Evolutionary conservation across 2,113 vertebrate genomes (phyloP).

Genomic region (Gallinago media): DNA sequence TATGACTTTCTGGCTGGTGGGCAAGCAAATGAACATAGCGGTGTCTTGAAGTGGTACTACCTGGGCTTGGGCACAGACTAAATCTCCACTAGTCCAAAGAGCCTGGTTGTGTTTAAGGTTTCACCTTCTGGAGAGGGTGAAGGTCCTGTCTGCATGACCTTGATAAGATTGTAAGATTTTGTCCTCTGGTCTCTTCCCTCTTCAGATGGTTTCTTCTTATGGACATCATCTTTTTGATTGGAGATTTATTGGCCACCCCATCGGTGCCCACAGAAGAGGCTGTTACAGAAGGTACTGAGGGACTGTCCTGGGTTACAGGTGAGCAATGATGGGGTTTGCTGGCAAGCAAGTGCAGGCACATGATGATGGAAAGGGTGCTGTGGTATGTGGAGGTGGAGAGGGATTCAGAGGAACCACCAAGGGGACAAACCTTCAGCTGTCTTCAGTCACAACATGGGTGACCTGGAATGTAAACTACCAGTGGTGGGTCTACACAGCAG

Average conservation of each 20-base stretch:
- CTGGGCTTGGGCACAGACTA: not conserved
- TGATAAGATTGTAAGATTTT: not conserved
- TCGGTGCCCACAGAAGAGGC: not conserved
- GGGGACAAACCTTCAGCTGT: not conserved
- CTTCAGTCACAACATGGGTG: rapidly evolving
- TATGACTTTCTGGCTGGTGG: not conserved
- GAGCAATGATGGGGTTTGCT: not conserved
- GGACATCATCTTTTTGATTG: not conserved
- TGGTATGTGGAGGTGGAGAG: not conserved
- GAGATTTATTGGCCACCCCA: not conserved
- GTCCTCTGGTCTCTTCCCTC: not conserved
- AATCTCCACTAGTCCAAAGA: not conserved
- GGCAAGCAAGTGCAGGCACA: not conserved
- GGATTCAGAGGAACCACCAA: not conserved
- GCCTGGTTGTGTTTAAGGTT: not conserved
- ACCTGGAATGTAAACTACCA: not conserved
- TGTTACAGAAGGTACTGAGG: not conserved
- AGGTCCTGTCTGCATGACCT: not conserved
- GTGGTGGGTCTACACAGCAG: rapidly evolving
- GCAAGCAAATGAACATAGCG: not conserved
- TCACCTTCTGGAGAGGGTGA: not conserved
- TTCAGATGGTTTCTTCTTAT: not conserved
- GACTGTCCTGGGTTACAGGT: not conserved
- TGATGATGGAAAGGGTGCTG: not conserved
- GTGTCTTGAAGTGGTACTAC: not conserved